Percentiles rank a stretch among this genome's conserved stretches.
These are phyloP conservation scores for Cosmopolites sordidus DNA, from an alignment of 2,888 invertebrate genomes.

Conservation along the genomic window DNA sequence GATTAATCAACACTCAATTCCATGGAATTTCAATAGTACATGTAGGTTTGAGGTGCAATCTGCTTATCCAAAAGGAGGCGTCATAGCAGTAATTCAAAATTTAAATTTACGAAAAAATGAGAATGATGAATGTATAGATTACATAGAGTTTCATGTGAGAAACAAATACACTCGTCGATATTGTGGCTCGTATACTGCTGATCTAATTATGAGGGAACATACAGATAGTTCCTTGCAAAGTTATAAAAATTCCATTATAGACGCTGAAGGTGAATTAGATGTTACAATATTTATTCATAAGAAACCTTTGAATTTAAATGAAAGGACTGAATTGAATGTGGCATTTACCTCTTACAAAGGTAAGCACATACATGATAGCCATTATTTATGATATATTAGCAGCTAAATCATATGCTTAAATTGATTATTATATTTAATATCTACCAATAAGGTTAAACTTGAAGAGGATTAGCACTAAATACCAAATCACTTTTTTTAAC, in stretches of 20 bases:
- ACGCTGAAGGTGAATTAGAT: constrained; percentile 23
- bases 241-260: constrained; percentile 20
- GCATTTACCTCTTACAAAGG: constrained; percentile 48
- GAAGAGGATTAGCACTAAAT: too few relatives aligned
- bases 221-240: background rate
- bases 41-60: constrained; percentile 44
- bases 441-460: too few relatives aligned
- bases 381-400: too few relatives aligned
- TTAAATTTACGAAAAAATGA: constrained; percentile 47
- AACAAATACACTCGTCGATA: constrained; percentile 39
- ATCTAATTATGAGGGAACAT: constrained; percentile 9
- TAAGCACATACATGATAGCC: constrained; percentile 28
- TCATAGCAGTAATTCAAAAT: constrained; percentile 53
- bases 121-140: constrained; percentile 50
- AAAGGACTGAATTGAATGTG: constrained; percentile 42
- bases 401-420: too few relatives aligned
- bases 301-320: constrained; percentile 9
- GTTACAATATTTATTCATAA: constrained; percentile 23
- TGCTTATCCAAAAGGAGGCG: constrained; percentile 35
- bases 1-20: constrained; percentile 35
- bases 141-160: constrained; percentile 45
- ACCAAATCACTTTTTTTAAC: too few relatives aligned
- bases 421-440: too few relatives aligned
- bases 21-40: constrained; percentile 35
- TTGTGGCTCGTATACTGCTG: constrained; percentile 44